Percentiles rank a stretch among this genome's conserved stretches.
Conservation (phyloP, 1,140 invertebrate genomes). For the Drosophila kepulauana region DNA sequence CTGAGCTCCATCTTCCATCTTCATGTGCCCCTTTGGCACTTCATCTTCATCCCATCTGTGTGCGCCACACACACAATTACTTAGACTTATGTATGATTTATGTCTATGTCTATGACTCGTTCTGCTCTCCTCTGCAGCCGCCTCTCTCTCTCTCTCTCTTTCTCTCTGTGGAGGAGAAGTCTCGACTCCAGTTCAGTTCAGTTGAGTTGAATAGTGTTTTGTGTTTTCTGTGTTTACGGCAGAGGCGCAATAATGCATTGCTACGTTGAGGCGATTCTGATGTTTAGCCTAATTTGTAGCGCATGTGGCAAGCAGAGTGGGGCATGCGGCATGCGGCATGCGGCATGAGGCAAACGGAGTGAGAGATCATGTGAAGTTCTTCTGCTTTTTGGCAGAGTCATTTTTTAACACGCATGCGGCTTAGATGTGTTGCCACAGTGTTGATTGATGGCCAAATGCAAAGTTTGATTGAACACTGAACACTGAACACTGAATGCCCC, state of each 20-base stretch:
- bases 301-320: constrained; percentile 21
- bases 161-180: neutral
- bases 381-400: constrained; percentile 55
- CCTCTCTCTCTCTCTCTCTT: neutral
- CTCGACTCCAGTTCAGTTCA: neutral
- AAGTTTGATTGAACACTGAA: constrained; percentile 70
- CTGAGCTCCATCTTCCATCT: neutral
- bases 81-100: constrained; percentile 81
- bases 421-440: constrained; percentile 67
- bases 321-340: constrained; percentile 5
- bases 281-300: constrained; percentile 75
- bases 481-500: constrained; percentile 32
- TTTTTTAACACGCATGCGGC: constrained; percentile 54
- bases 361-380: constrained; percentile 26
- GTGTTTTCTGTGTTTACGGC: constrained; percentile 15
- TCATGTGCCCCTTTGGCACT: neutral
- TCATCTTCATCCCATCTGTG: constrained; percentile 10
- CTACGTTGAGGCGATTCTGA: constrained; percentile 18
- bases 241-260: constrained; percentile 11
- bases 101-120: constrained; percentile 63
- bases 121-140: neutral
- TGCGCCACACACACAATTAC: constrained; percentile 66
- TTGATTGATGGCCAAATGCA: constrained; percentile 72
- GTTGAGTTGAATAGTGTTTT: neutral
- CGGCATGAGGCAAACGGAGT: neutral